Conservation (phyloP, 2,888 invertebrate genomes). For the Molorchus minor region DNA sequence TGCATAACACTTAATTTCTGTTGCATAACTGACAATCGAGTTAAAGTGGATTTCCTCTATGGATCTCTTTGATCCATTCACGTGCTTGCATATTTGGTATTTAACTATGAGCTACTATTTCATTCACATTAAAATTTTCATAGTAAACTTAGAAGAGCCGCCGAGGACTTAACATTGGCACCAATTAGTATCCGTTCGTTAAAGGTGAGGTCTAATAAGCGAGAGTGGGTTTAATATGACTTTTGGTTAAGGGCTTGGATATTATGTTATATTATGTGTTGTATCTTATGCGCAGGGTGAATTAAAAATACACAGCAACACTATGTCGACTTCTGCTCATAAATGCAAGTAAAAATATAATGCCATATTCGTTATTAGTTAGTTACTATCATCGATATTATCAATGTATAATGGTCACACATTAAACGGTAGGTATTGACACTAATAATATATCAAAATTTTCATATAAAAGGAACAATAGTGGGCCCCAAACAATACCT, state of each 20-base stretch:
- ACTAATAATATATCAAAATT: too few species aligned
- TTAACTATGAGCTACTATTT: conserved; percentile 18
- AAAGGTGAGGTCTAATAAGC: conserved; percentile 12
- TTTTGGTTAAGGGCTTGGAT: background rate
- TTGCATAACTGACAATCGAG: conserved; percentile 1
- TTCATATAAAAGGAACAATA: too few species aligned
- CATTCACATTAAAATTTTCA: conserved; percentile 14
- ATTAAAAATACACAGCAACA: too few species aligned
- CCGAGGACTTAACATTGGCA: conserved; percentile 21
- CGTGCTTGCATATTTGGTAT: conserved; percentile 12
- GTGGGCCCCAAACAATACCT: too few species aligned
- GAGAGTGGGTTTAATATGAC: conserved; percentile 9
- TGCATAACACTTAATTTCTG: conserved; percentile 18
- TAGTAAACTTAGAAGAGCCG: conserved; percentile 11
- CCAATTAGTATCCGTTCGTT: conserved; percentile 14
- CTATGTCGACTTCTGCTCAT: too few species aligned
- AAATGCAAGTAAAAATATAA: too few species aligned
- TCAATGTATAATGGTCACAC: too few species aligned
- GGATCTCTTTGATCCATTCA: conserved; percentile 15
- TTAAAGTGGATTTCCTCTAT: background rate
- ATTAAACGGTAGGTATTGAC: too few species aligned
- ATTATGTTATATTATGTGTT: background rate
- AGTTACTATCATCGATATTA: too few species aligned
- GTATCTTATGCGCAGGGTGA: too few species aligned
- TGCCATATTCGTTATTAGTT: too few species aligned